A percentile compares a stretch with the other conserved stretches of the same genome.
Conservation (phyloP, 2,888 invertebrate genomes). For the Agrochola circellaris region DNA sequence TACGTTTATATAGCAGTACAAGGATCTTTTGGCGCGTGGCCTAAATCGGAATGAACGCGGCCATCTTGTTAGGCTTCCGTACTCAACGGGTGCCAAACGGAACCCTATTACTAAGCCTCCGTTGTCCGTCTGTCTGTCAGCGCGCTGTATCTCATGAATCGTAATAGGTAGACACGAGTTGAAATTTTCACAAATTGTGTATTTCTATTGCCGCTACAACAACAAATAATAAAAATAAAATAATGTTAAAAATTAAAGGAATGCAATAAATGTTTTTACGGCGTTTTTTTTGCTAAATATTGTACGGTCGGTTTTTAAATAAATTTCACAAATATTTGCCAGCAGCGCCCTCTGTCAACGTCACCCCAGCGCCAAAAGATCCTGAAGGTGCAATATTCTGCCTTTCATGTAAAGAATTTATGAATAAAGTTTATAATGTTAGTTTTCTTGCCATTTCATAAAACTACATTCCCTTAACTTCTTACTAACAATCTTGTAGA, state of each 20-base stretch:
- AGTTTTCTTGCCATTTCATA: conserved; percentile 8
- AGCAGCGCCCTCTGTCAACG: background rate
- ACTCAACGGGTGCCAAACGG: no score
- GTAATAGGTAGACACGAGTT: no score
- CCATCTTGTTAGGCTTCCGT: background rate
- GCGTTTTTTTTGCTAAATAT: no score
- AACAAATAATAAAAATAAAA: no score
- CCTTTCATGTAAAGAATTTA: background rate
- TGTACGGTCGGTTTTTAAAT: background rate
- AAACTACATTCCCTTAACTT: conserved; percentile 39
- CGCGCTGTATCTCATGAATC: no score
- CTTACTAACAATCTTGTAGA: conserved; percentile 6
- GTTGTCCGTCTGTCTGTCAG: no score
- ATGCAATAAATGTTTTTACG: no score
- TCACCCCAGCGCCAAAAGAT: background rate
- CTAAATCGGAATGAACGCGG: background rate
- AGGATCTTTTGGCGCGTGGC: background rate
- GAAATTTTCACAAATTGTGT: no score
- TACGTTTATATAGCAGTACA: background rate
- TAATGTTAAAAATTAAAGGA: no score
- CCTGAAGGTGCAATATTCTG: conserved; percentile 13
- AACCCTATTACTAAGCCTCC: no score
- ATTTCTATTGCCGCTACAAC: no score
- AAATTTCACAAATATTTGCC: background rate
- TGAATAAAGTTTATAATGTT: background rate